Evolutionary conservation across 2,888 invertebrate genomes (phyloP).

Genomic region (Mythimna vitellina): DNA sequence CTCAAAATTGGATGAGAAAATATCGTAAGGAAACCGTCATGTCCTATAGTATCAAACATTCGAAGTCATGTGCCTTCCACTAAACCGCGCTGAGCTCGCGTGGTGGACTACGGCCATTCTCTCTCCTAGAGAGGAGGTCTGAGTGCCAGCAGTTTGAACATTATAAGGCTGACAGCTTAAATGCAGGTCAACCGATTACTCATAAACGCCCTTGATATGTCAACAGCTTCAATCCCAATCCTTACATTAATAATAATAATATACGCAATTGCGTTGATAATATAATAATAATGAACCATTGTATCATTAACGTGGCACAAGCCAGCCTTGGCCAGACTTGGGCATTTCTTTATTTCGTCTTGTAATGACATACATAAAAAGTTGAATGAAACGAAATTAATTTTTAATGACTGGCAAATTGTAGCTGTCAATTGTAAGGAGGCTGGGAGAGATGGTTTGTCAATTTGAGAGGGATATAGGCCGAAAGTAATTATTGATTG

Average conservation of each 20-base stretch:
- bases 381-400: constrained; percentile 52
- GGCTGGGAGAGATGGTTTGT: constrained; percentile 33
- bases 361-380: constrained; percentile 47
- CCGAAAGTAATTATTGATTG: constrained; percentile 47
- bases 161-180: no score
- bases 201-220: constrained; percentile 37
- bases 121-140: background rate
- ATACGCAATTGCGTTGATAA: constrained; percentile 39
- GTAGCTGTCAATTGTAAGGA: constrained; percentile 26
- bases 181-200: constrained; percentile 8
- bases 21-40: no score
- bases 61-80: no score
- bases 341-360: constrained; percentile 61
- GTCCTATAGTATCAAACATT: no score
- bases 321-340: constrained; percentile 55
- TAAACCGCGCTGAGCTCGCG: no score
- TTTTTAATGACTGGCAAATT: constrained; percentile 61
- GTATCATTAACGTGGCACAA: constrained; percentile 51
- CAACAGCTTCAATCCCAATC: constrained; percentile 20
- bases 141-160: background rate
- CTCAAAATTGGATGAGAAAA: no score
- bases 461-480: constrained; percentile 21
- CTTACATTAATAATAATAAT: constrained; percentile 1
- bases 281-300: constrained; percentile 50
- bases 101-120: background rate